Evolutionary conservation across 2,888 invertebrate species (phyloP), one percentile per base, ranked within the genome.

Genomic region (Agriopis marginaria): DNA sequence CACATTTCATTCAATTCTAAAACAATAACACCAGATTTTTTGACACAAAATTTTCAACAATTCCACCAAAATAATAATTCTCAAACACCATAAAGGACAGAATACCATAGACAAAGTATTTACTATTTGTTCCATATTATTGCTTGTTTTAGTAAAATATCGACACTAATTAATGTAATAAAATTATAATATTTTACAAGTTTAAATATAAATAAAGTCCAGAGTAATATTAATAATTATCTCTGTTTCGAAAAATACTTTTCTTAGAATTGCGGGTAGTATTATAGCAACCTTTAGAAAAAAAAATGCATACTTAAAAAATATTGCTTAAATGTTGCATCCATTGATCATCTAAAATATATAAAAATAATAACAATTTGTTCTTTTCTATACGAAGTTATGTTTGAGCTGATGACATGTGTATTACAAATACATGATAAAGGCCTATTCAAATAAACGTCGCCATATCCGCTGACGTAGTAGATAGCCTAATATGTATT

Each of bases 381-480:
- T 68, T 68, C 60, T 54, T 60, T 63, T 40, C 40, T 50, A 54
- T 68, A 64, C 60, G 32, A 50, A 44, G 39, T 44, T 17, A 63
- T 42, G 12, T 63, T 79, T 79, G 77, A 82, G 77, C 74, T 84
- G 83, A 84, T n/a, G n/a, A n/a, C n/a, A 84, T 83, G 83, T 81
- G 78, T 68, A 23, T 71, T 67, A 74, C 71, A 71, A 77, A 77
- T 65, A 75, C 63, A 70, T 47, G 23, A 68, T 63, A 44, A 62
- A 32, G 45, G 32, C 11, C 45, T 47, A 45, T 58, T 45, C 32
- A 58, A 45, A 58, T 58, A 10, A 45, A 58, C 58, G 23, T n/a
- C 12, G 23, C 32, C 12, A 45, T 32, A 55, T 58, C 11, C 44
- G 58, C 11, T 58, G 12, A 7, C n/a, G 10, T n/a, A 39, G n/a